Base-by-base conservation (phyloP, 2,888 invertebrate species). In the Lithophane socia region DNA sequence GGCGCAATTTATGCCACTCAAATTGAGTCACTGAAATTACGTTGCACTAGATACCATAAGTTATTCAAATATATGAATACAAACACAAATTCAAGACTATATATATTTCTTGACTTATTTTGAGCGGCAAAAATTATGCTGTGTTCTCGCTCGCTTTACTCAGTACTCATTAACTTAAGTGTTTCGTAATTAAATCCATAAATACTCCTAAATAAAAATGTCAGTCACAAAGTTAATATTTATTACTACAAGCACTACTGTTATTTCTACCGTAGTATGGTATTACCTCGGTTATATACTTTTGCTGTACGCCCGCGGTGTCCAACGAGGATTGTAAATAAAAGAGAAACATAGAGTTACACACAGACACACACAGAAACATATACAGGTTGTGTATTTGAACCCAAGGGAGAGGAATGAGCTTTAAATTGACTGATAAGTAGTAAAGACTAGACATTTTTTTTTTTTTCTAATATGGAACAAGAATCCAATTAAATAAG, bases 231-330 rank as follows among this genome's bases (percentile, higher is more conserved):
- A 16, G 42, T 63, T 56, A 49, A 10, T 24, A 12, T n/a, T 12
- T 1, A 18, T 18, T 13, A 49, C 18, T 49, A 52, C 37, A 58
- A 83, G 83, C 80, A 5, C 49, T 58, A 83, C 8, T 3, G 44
- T 24, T 52, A 65, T 10, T 42, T 65, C 67, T 71, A 85, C 73
- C 44, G 52, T 64, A 49, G 69, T 63, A 77, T 77, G 85, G 98
- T 97, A 98, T 98, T 97, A 99, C 98, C 98, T 99, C 99, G 97
- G 98, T 98, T 97, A 98, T 98, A 97, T 98, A 98, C 97, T 98
- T 98, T 98, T 98, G 98, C 96, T 97, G 97, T 94, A 92, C 93
- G 94, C 94, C 95, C 89, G 84, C 89, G 89, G 86, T 83, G 90
- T 88, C 88, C 90, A 87, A 88, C 90, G 90, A 87, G 87, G 89